phyloP scores from a whole-genome alignment of 1,140 invertebrate genomes.

The Aphelinus atriplicis region DNA sequence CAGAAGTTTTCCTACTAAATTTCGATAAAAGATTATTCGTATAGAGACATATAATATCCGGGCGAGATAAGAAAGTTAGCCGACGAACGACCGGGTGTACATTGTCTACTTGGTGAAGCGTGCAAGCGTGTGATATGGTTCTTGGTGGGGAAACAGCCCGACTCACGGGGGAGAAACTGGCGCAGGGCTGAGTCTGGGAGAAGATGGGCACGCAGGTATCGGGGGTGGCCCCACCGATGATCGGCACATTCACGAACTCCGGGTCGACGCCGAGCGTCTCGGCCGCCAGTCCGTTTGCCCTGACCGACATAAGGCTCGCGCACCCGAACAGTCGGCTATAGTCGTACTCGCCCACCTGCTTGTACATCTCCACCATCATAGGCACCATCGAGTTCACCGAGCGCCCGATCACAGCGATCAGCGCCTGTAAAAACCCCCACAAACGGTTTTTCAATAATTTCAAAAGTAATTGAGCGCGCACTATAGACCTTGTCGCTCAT shows the following conservation, averaged over 20 bases:
- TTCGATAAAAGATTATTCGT: no score
- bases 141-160: no score
- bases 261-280: slow-evolving; percentile 70
- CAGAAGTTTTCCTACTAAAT: no score
- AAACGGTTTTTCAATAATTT: no score
- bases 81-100: no score
- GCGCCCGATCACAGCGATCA: slow-evolving; percentile 69
- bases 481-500: no score
- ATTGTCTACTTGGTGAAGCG: no score
- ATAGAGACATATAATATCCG: no score
- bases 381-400: slow-evolving; percentile 72
- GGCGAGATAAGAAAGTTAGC: no score
- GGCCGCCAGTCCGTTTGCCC: slow-evolving; percentile 78
- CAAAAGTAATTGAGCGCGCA: no score
- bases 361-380: slow-evolving; percentile 68
- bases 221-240: slow-evolving; percentile 84
- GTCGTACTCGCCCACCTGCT: slow-evolving; percentile 71
- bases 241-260: slow-evolving; percentile 77
- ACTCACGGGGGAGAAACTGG: slow-evolving; percentile 58
- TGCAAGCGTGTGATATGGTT: no score
- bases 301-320: slow-evolving; percentile 79
- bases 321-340: slow-evolving; percentile 80
- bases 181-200: slow-evolving; percentile 73
- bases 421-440: slow-evolving; percentile 57
- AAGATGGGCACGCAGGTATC: slow-evolving; percentile 84